A percentile compares a stretch with the other conserved stretches of the same genome.
phyloP scores from a whole-genome alignment of 2,888 invertebrate genomes.

The Oxystoma pomonae region DNA sequence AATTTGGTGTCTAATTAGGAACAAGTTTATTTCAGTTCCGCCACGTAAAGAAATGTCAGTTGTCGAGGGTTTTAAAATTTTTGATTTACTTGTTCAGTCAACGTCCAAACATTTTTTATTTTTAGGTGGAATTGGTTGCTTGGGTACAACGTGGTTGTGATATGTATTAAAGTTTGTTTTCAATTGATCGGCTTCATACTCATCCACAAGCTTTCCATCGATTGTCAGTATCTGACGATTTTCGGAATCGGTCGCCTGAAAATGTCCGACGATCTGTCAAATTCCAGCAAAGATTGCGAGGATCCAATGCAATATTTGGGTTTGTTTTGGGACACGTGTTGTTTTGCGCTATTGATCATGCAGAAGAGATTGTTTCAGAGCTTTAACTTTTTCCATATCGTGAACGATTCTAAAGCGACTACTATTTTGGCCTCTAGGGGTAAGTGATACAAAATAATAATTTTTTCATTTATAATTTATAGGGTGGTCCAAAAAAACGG shows the following conservation, averaged over 20 bases:
- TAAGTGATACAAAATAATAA: constrained; percentile 21
- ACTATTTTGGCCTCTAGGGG: constrained; percentile 87
- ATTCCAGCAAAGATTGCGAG: constrained; percentile 50
- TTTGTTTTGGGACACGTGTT: constrained; percentile 91
- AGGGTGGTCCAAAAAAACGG: too few relatives aligned
- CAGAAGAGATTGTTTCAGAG: constrained; percentile 91
- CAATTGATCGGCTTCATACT: constrained; percentile 93
- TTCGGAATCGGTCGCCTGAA: constrained; percentile 88
- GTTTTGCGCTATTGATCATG: constrained; percentile 88
- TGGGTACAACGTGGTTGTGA: constrained; percentile 86
- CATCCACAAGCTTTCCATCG: constrained; percentile 47
- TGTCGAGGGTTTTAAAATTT: too few relatives aligned
- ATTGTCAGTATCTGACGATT: constrained; percentile 77
- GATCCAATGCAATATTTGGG: constrained; percentile 81
- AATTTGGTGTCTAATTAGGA: too few relatives aligned
- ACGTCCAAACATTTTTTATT: too few relatives aligned
- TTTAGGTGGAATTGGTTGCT: constrained; percentile 85
- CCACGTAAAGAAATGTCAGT: too few relatives aligned
- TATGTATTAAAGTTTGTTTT: constrained; percentile 79
- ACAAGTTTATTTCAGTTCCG: too few relatives aligned
- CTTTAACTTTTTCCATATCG: constrained; percentile 95
- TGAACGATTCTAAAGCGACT: constrained; percentile 93
- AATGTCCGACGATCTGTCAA: constrained; percentile 44
- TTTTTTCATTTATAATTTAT: constrained; percentile 4
- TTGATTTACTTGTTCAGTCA: too few relatives aligned